Base-by-base conservation (phyloP, 2,888 invertebrate genomes). In the Phyto melanocephala region DNA sequence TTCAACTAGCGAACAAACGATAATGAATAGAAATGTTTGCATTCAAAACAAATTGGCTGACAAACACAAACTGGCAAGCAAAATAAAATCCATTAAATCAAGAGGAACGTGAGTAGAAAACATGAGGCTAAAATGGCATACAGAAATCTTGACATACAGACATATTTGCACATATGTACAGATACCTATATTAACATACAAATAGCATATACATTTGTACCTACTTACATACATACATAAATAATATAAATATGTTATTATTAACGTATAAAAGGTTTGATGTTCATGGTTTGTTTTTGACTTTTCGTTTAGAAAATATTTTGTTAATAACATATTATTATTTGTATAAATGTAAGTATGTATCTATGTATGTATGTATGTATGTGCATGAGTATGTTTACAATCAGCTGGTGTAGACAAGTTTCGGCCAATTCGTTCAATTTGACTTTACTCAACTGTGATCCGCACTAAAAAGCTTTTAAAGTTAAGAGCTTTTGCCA, bases 21-120 rank as follows among this genome's bases (percentile, higher is more conserved):
- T 28, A 28, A 28, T 28, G 3, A 5, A 6, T 60, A 65, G 50
- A 65, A 50, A 40, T 60, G 68, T 68, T 76, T 76, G 58, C 58
- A 58, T 67, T 10, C 22, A 54, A 54, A 77, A 22, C 72, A 17
- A 47, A 63, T 56, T 37, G 56, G 56, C 72, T 17, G 47, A 63
- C 62, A 20, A 47, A 58, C 50, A 58, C 22, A 20, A 58, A 65
- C 63, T 45, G 45, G 52, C 71, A 71, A 60, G 54, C 65, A 70
- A 75, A 77, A 60, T 45, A 54, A 70, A 67, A 22, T 40, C 22
- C 20, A 22, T 22, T 24, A 10, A 20, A 13, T 75, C 40, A 42
- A 75, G 71, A 65, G 78, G 65, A 79, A 82, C 78, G 75, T 82
- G 82, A 82, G 70, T 75, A 71, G 82, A 79, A 82, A 79, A 71